Conservation (phyloP, 2,113 vertebrate species). For the Syrrhaptes paradoxus region DNA sequence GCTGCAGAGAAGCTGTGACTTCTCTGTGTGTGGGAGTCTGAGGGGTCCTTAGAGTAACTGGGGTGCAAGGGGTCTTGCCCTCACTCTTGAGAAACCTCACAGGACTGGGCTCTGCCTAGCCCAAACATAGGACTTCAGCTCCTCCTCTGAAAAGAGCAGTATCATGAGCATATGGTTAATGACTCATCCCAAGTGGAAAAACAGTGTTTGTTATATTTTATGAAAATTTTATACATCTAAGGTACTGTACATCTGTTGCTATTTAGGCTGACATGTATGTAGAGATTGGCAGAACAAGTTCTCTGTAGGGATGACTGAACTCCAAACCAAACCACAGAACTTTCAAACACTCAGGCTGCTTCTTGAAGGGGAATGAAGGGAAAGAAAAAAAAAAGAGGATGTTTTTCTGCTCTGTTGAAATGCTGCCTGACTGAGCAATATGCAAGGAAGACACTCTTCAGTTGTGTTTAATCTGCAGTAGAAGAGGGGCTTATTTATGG, state of each 20-base stretch:
- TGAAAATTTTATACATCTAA: slow-evolving; percentile 80
- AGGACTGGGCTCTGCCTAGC: not conserved
- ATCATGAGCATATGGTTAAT: slow-evolving; percentile 81
- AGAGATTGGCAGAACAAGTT: slow-evolving; percentile 81
- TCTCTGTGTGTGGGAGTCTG: not conserved
- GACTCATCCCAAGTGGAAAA: slow-evolving; percentile 83
- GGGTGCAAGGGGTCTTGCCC: not conserved
- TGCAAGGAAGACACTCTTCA: slow-evolving; percentile 46
- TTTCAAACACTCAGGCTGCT: slow-evolving; percentile 76
- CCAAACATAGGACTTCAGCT: slow-evolving; percentile 57
- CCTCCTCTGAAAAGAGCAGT: slow-evolving; percentile 57
- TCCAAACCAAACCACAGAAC: slow-evolving; percentile 84
- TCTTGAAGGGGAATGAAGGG: slow-evolving; percentile 73
- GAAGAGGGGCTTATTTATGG: slow-evolving; percentile 23
- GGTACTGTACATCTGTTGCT: slow-evolving; percentile 83
- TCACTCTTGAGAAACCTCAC: not conserved
- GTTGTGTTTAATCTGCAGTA: not conserved
- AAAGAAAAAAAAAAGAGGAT: not conserved
- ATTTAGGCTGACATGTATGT: slow-evolving; percentile 85
- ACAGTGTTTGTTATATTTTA: slow-evolving; percentile 79
- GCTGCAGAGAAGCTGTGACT: not conserved
- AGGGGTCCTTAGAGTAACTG: not conserved
- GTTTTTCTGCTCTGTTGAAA: slow-evolving; percentile 73
- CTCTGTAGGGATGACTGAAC: slow-evolving; percentile 81
- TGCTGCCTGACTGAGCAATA: slow-evolving; percentile 69